phyloP scores from a whole-genome alignment of 2,113 vertebrate genomes.

The Struthio camelus region DNA sequence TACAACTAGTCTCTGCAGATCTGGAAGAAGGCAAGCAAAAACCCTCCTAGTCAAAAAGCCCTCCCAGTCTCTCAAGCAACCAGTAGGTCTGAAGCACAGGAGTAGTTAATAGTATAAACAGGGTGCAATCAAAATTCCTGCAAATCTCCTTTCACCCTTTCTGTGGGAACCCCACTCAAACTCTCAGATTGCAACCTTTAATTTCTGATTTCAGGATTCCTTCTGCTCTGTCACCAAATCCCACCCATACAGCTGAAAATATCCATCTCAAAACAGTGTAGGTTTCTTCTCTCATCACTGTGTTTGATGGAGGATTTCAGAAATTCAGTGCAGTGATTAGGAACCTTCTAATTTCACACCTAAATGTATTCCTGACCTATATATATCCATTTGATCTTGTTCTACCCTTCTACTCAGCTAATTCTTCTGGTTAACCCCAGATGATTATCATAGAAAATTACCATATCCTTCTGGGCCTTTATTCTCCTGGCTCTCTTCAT shows the following conservation, averaged over 20 bases:
- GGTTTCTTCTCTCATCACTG: neutral
- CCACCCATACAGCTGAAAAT: conserved; percentile 14
- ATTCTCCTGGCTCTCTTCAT: neutral
- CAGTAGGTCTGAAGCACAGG: neutral
- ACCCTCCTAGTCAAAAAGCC: neutral
- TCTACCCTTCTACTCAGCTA: neutral
- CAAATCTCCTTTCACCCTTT: neutral
- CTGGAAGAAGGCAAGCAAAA: neutral
- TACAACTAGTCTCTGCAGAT: neutral
- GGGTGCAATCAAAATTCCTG: neutral
- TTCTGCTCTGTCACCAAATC: conserved; percentile 1
- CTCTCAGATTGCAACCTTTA: neutral
- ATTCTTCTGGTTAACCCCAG: neutral
- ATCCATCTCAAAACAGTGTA: neutral
- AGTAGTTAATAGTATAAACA: neutral
- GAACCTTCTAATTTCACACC: neutral
- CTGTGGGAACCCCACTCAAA: neutral
- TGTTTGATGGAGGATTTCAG: conserved; percentile 27
- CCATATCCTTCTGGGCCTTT: neutral
- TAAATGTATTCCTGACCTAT: neutral
- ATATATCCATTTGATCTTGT: neutral
- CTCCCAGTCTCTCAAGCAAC: neutral
- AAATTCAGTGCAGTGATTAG: neutral
- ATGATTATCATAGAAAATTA: neutral
- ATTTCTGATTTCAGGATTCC: neutral